These are phyloP conservation scores for Tetragnatha montana DNA, from an alignment of 2,888 invertebrate species.

Conservation along the genomic window DNA sequence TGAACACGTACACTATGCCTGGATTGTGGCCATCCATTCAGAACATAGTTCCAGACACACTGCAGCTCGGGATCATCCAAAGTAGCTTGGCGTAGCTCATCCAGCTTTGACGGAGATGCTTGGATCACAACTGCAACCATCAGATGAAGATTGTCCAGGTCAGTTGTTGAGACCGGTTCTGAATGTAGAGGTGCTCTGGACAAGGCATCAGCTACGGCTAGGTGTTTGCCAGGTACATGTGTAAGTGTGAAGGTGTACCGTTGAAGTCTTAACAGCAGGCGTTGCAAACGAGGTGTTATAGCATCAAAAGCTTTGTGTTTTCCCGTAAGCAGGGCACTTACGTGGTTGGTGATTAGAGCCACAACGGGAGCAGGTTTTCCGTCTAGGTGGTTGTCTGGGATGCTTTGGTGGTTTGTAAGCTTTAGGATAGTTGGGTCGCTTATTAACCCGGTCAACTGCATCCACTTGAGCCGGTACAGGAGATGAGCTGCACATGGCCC, in stretches of 20 bases:
- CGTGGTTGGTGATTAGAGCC: conserved; percentile 21
- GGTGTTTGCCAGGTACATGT: conserved; percentile 67
- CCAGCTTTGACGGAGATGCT: conserved; percentile 19
- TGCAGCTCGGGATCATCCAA: conserved; percentile 18
- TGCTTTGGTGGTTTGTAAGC: background rate
- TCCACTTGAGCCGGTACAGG: background rate
- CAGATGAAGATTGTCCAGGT: background rate
- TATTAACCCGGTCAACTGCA: background rate
- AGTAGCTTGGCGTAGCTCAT: conserved; percentile 4
- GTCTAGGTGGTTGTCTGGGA: background rate
- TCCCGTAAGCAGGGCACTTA: conserved; percentile 13
- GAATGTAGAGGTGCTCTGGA: conserved; percentile 59
- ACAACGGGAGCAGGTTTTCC: conserved; percentile 4
- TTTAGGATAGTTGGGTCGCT: background rate
- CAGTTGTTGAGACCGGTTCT: background rate
- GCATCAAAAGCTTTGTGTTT: conserved; percentile 74
- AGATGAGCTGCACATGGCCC: conserved; percentile 1
- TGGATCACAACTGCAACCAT: conserved; percentile 2
- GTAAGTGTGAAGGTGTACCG: conserved; percentile 23
- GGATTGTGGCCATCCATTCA: conserved; percentile 29
- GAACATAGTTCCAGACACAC: background rate
- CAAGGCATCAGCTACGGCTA: conserved; percentile 72
- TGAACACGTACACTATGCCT: background rate
- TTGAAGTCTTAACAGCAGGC: conserved; percentile 73
- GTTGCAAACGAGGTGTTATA: conserved; percentile 75